Conservation (phyloP, 2,113 vertebrate genomes). For the Spheniscus mendiculus region DNA sequence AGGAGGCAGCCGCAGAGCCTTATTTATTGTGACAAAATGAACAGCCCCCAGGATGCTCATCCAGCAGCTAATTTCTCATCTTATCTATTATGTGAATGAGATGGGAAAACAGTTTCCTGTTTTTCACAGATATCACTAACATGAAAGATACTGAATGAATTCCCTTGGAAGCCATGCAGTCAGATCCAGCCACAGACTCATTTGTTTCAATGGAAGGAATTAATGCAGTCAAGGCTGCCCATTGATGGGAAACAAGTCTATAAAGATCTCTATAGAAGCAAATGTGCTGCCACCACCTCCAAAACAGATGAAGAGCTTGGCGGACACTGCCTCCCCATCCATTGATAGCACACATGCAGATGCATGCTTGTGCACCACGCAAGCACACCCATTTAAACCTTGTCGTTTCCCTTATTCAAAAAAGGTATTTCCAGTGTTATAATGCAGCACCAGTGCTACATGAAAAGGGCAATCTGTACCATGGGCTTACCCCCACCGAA, state of each 20-base stretch:
- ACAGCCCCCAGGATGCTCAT: constrained; percentile 74
- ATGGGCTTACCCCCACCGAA: background rate
- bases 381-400: background rate
- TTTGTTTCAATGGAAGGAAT: constrained; percentile 50
- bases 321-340: background rate
- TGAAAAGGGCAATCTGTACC: background rate
- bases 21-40: constrained; percentile 73
- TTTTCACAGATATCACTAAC: constrained; percentile 74
- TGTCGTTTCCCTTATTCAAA: background rate
- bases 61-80: constrained; percentile 78
- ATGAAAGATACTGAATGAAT: constrained; percentile 67
- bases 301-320: background rate
- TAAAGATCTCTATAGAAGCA: constrained; percentile 6
- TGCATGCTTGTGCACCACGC: background rate
- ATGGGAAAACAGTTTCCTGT: constrained; percentile 76
- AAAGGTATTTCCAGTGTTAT: background rate
- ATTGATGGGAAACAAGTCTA: background rate
- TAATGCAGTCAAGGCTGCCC: constrained; percentile 23
- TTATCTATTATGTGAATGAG: constrained; percentile 80
- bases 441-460: background rate
- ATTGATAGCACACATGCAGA: background rate
- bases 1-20: constrained; percentile 28
- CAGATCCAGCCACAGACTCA: constrained; percentile 34
- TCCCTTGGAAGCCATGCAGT: constrained; percentile 63
- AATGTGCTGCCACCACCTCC: background rate